Conservation (phyloP, 2,888 invertebrate genomes). For the Ernsta delagoae region DNA sequence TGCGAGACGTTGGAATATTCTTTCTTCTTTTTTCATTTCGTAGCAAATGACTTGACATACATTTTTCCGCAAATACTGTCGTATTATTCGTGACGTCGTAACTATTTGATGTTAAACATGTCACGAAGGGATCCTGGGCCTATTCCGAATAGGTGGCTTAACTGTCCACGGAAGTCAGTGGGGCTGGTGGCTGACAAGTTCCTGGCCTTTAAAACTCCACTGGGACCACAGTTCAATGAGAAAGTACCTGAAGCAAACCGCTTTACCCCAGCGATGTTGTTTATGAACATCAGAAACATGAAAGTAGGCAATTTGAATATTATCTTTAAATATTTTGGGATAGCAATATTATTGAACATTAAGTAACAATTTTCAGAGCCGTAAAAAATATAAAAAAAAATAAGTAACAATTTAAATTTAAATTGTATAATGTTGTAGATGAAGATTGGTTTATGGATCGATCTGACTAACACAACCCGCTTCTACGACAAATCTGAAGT, state of each 20-base stretch:
- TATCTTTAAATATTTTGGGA: conserved; percentile 3
- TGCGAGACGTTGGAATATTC: conserved; percentile 17
- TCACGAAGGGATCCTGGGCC: conserved; percentile 81
- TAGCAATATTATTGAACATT: too few species aligned
- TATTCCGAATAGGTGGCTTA: conserved; percentile 94
- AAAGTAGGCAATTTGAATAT: conserved; percentile 82
- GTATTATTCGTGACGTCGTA: conserved; percentile 12
- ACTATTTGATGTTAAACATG: conserved; percentile 53
- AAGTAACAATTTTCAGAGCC: too few species aligned
- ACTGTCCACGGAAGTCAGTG: conserved; percentile 93
- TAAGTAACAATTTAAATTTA: too few species aligned
- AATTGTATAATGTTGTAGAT: conserved; percentile 82
- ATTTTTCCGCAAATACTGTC: conserved; percentile 23
- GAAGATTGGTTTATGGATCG: conserved; percentile 97
- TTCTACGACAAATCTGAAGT: conserved; percentile 95
- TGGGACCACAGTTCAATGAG: conserved; percentile 91
- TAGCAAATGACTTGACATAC: conserved; percentile 10
- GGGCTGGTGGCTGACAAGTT: conserved; percentile 92
- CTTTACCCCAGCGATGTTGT: conserved; percentile 95
- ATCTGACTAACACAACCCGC: conserved; percentile 96
- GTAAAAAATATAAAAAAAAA: neutral
- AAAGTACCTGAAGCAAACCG: conserved; percentile 93
- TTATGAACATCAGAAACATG: conserved; percentile 90
- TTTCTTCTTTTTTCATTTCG: conserved; percentile 11
- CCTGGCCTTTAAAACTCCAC: conserved; percentile 97